Conservation (phyloP, 2,113 vertebrate species). For the Brienomyrus longianalis region DNA sequence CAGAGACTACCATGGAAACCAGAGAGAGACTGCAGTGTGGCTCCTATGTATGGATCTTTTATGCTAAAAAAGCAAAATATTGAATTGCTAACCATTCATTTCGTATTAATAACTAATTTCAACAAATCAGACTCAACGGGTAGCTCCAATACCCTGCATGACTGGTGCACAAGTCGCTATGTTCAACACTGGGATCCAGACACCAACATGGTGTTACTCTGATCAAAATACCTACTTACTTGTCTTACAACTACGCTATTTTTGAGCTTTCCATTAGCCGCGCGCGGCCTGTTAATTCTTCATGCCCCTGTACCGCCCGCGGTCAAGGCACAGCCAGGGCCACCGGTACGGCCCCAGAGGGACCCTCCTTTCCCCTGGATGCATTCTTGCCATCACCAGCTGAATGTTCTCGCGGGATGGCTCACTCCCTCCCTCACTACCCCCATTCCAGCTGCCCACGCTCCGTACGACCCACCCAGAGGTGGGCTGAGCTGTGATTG, state of each 20-base stretch:
- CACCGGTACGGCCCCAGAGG: not conserved
- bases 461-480: not conserved
- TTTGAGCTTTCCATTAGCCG: not conserved
- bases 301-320: not conserved
- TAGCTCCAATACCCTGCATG: not conserved
- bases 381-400: not conserved
- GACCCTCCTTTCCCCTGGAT: not conserved
- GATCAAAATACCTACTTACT: not conserved
- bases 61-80: not conserved
- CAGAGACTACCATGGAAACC: not conserved
- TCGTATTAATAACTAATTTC: not conserved
- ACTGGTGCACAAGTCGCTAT: not conserved
- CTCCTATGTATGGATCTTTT: not conserved
- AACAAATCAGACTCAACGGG: not conserved
- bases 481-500: not conserved
- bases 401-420: not conserved
- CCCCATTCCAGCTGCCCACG: not conserved
- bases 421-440: not conserved
- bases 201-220: not conserved
- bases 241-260: not conserved
- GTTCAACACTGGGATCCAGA: not conserved
- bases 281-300: too few relatives aligned
- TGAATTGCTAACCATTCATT: not conserved
- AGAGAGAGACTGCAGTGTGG: not conserved
- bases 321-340: not conserved